A percentile compares a stretch with the other conserved stretches of the same genome.
Evolutionary conservation across 2,113 vertebrate species (phyloP).

Genomic region (Osmerus eperlanus): DNA sequence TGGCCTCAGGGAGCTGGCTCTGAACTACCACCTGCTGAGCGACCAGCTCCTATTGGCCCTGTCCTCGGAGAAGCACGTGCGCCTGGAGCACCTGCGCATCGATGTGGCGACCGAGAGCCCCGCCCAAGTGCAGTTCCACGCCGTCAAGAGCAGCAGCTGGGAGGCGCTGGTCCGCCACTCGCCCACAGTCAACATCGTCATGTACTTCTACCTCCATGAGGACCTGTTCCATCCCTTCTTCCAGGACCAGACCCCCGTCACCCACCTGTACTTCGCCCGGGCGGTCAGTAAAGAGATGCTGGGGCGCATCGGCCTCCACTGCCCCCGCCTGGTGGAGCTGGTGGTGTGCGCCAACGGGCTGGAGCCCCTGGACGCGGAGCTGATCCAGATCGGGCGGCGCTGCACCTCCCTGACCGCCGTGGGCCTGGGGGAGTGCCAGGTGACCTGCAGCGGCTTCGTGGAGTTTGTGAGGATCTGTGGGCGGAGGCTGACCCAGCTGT

Average conservation of each 20-base stretch:
- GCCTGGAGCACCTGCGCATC: slow-evolving; percentile 75
- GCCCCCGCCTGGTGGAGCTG: slow-evolving; percentile 71
- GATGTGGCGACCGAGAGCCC: slow-evolving; percentile 75
- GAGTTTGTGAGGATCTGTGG: slow-evolving; percentile 77
- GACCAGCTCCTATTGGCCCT: slow-evolving; percentile 74
- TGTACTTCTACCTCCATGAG: no score
- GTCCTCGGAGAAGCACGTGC: slow-evolving; percentile 73
- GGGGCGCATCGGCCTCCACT: slow-evolving; percentile 73
- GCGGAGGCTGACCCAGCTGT: slow-evolving; percentile 72
- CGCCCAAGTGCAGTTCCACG: slow-evolving; percentile 66
- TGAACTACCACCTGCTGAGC: slow-evolving; percentile 76
- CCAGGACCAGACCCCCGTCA: no score
- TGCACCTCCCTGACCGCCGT: slow-evolving; percentile 71
- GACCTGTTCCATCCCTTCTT: no score
- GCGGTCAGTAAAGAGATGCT: slow-evolving; percentile 60
- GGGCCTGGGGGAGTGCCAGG: slow-evolving; percentile 74
- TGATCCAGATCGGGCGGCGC: slow-evolving; percentile 51
- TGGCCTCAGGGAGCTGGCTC: slow-evolving; percentile 73
- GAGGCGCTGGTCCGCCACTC: slow-evolving; percentile 65
- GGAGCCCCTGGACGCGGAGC: slow-evolving; percentile 62
- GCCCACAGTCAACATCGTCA: no score
- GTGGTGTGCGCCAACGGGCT: slow-evolving; percentile 76
- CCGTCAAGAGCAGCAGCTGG: slow-evolving; percentile 76
- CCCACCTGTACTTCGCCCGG: no score
- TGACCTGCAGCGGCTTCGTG: slow-evolving; percentile 72